Evolutionary conservation across 2,888 invertebrate species (phyloP).

Genomic region (Lasioglossum pauxillum): DNA sequence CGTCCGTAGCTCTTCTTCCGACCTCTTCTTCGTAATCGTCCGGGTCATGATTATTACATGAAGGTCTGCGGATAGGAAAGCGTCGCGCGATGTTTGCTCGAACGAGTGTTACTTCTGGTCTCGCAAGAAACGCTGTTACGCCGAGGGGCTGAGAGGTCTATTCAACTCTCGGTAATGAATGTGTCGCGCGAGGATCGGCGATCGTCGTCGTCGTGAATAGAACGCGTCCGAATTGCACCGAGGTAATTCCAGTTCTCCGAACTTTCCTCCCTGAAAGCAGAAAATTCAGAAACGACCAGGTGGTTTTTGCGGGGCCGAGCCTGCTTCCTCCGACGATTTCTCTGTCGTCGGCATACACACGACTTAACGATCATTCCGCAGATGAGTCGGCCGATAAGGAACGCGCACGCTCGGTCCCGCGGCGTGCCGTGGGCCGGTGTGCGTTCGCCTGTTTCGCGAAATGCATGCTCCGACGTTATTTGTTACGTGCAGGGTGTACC

Average conservation of each 20-base stretch:
- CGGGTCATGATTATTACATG: constrained; percentile 33
- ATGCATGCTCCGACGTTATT: constrained; percentile 66
- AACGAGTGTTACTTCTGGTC: constrained; percentile 57
- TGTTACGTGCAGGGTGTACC: constrained; percentile 52
- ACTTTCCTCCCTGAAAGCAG: background rate
- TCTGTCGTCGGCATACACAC: constrained; percentile 33
- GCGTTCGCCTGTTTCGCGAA: constrained; percentile 26
- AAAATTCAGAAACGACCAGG: constrained; percentile 4
- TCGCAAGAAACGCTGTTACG: constrained; percentile 74
- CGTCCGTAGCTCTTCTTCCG: background rate
- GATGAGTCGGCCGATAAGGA: constrained; percentile 61
- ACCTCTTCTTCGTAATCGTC: constrained; percentile 5
- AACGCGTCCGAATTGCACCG: background rate
- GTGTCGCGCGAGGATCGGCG: constrained; percentile 64
- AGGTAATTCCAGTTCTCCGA: background rate
- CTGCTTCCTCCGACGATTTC: constrained; percentile 37
- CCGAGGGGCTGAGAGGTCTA: constrained; percentile 69
- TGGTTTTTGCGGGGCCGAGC: constrained; percentile 21
- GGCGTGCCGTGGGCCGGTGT: background rate
- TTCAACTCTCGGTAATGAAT: constrained; percentile 74
- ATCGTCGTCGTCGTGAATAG: constrained; percentile 36
- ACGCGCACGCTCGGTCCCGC: background rate
- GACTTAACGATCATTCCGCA: constrained; percentile 57
- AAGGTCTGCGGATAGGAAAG: background rate
- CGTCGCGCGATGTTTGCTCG: constrained; percentile 11